Conservation (phyloP, 1,140 invertebrate species). For the Aphis gossypii region DNA sequence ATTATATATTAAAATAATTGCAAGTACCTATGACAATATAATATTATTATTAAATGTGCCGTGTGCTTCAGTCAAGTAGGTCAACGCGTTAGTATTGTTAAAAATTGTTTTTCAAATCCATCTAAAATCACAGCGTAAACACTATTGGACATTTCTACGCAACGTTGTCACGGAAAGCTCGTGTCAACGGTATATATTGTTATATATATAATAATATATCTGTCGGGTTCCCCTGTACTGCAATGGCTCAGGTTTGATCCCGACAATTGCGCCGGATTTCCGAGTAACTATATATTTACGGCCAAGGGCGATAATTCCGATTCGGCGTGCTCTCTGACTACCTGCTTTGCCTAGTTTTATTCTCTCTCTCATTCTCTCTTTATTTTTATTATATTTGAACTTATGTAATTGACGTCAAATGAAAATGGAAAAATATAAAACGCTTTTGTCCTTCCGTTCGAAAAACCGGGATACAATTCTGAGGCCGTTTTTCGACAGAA, state of each 20-base stretch:
- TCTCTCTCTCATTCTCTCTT: not conserved
- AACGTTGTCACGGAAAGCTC: not conserved
- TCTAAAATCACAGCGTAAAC: not conserved
- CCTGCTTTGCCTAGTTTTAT: conserved; percentile 5
- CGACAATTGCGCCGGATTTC: not conserved
- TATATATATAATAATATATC: not conserved
- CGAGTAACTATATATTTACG: not conserved
- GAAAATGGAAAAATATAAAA: conserved; percentile 27
- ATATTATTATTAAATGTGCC: not conserved
- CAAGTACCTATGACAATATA: not conserved
- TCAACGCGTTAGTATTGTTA: not conserved
- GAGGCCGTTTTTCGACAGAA: not conserved
- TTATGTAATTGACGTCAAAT: conserved; percentile 35
- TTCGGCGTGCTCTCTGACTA: not conserved
- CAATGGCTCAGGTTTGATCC: not conserved
- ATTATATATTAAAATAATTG: too few species aligned
- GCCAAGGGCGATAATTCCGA: not conserved
- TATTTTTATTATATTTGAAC: conserved; percentile 46
- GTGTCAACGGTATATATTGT: not conserved
- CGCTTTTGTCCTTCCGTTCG: not conserved
- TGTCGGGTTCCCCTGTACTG: not conserved
- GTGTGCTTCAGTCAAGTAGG: not conserved
- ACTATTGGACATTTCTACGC: not conserved
- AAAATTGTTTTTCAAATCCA: not conserved
- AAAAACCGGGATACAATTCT: not conserved